Conservation (phyloP, 2,888 invertebrate species). For the Capitulum mitella region DNA sequence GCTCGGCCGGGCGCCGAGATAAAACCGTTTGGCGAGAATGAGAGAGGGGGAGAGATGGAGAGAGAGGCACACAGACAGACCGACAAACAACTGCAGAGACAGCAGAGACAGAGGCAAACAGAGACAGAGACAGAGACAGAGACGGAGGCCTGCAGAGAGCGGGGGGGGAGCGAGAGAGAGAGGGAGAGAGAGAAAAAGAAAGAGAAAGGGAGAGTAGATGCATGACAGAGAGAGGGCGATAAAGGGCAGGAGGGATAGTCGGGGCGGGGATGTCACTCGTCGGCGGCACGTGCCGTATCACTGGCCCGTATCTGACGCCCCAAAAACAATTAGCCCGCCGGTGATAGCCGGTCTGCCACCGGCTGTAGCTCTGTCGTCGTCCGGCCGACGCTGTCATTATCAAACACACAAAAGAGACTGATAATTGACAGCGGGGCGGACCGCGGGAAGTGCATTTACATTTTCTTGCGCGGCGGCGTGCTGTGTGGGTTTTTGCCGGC, state of each 20-base stretch:
- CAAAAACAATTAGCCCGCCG: constrained; percentile 15
- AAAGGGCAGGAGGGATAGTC: no score
- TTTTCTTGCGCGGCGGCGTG: neutral
- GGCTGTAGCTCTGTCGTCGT: neutral
- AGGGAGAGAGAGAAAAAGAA: no score
- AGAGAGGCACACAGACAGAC: no score
- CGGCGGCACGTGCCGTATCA: constrained; percentile 8
- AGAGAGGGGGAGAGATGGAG: no score
- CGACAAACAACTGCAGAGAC: no score
- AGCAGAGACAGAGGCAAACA: no score
- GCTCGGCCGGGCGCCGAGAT: neutral
- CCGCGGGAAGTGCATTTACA: constrained; percentile 9
- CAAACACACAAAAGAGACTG: neutral
- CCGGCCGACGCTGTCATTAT: constrained; percentile 4
- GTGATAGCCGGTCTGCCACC: neutral
- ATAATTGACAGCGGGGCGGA: constrained; percentile 9
- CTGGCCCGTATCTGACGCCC: neutral
- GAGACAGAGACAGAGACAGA: no score
- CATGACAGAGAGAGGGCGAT: neutral
- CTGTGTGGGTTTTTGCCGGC: neutral
- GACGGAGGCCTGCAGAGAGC: no score
- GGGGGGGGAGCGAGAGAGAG: no score
- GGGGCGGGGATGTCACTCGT: neutral
- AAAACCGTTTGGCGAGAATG: no score
- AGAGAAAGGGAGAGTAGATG: no score